Evolutionary conservation across 2,888 invertebrate species (phyloP).

Genomic region (Synanthedon vespiformis): DNA sequence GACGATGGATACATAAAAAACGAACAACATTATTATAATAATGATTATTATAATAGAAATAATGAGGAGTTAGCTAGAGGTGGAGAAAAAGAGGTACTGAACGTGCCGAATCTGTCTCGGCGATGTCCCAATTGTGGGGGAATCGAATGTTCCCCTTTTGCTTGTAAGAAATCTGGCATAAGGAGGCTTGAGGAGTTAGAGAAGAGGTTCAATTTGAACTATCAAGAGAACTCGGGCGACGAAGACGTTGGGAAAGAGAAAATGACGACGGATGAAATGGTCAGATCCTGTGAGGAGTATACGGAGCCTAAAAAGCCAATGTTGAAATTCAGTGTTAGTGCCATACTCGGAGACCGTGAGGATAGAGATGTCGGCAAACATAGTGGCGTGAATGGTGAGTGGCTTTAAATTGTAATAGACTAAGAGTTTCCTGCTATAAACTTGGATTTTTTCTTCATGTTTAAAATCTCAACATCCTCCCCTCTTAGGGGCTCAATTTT

Average conservation of each 20-base stretch:
- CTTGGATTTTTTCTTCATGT: no score
- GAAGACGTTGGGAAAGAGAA: slow-evolving; percentile 35
- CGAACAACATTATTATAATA: slow-evolving; percentile 36
- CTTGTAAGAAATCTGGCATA: slow-evolving; percentile 58
- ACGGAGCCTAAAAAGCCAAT: slow-evolving; percentile 76
- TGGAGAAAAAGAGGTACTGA: slow-evolving; percentile 48
- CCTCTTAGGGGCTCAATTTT: no score
- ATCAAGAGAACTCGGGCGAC: slow-evolving; percentile 54
- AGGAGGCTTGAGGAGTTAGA: slow-evolving; percentile 53
- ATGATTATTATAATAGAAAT: slow-evolving; percentile 33
- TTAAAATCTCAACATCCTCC: no score
- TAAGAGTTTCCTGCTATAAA: no score
- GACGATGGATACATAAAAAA: slow-evolving; percentile 46
- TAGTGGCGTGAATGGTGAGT: slow-evolving; percentile 45
- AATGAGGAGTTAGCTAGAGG: slow-evolving; percentile 19
- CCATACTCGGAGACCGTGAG: slow-evolving; percentile 80
- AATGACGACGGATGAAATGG: slow-evolving; percentile 46
- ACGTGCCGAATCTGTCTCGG: slow-evolving; percentile 43
- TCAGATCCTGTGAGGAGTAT: slow-evolving; percentile 50
- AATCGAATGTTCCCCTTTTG: slow-evolving; percentile 65
- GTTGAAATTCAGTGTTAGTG: slow-evolving; percentile 93
- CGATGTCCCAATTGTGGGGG: slow-evolving; percentile 70
- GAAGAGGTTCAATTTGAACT: slow-evolving; percentile 51
- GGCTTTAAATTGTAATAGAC: not conserved
- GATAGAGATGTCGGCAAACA: slow-evolving; percentile 32